phyloP scores from a whole-genome alignment of 2,888 invertebrate genomes.

The Ecliptopera silaceata region DNA sequence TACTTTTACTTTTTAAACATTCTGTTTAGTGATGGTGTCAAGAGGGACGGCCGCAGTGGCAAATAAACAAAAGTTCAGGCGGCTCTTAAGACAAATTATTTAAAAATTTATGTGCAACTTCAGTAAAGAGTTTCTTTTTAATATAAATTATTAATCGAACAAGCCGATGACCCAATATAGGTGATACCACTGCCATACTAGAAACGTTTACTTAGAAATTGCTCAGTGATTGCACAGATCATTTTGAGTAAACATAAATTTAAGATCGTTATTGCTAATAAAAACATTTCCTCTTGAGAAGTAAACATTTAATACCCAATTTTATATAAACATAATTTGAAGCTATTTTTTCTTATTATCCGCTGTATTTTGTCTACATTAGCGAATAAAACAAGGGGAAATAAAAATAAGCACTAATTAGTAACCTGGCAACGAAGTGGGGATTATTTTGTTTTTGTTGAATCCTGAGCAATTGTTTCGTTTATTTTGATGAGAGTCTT shows the following conservation, averaged over 20 bases:
- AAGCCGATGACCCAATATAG: too few relatives aligned
- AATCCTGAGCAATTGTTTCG: not conserved
- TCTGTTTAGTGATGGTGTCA: slow-evolving; percentile 44
- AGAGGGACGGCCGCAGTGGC: slow-evolving; percentile 46
- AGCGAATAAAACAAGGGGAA: slow-evolving; percentile 33
- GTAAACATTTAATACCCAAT: slow-evolving; percentile 15
- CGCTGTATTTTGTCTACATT: slow-evolving; percentile 1
- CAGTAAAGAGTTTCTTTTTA: too few relatives aligned
- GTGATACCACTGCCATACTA: too few relatives aligned
- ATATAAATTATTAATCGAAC: too few relatives aligned
- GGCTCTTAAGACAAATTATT: slow-evolving; percentile 63
- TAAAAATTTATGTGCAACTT: slow-evolving; percentile 50
- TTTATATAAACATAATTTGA: not conserved
- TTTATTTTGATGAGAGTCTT: slow-evolving; percentile 3
- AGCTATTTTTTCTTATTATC: slow-evolving; percentile 5
- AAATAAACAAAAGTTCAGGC: slow-evolving; percentile 61
- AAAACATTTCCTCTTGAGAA: not conserved
- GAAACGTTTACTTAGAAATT: too few relatives aligned
- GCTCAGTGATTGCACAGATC: too few relatives aligned
- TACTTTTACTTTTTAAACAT: slow-evolving; percentile 39
- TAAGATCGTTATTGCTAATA: not conserved
- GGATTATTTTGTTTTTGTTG: slow-evolving; percentile 20
- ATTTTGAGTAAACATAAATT: too few relatives aligned
- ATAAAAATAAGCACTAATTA: slow-evolving; percentile 41
- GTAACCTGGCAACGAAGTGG: slow-evolving; percentile 26